These are phyloP conservation scores for Mus pahari DNA, from an alignment of 2,113 vertebrate genomes.

Conservation along the genomic window DNA sequence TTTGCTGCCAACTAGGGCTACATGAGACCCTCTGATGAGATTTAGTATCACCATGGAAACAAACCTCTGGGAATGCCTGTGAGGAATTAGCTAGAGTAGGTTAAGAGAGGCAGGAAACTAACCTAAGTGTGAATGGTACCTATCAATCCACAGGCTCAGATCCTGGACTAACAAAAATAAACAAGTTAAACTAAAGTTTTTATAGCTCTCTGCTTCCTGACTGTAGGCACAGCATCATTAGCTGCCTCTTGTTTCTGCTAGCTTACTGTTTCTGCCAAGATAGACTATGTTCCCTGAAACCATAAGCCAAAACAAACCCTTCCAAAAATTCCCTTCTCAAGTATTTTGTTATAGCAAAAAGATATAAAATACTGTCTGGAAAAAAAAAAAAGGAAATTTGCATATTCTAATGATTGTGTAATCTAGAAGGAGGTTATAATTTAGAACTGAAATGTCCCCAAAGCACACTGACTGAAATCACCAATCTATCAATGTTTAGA, in stretches of 20 bases:
- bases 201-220: neutral
- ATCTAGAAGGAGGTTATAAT: neutral
- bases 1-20: neutral
- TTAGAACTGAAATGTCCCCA: neutral
- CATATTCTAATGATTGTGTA: conserved; percentile 42
- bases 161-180: neutral
- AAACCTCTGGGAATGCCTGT: neutral
- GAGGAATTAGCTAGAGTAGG: neutral
- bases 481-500: neutral
- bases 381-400: neutral
- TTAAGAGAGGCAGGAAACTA: neutral
- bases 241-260: neutral
- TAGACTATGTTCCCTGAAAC: neutral
- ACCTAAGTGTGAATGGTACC: neutral
- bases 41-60: neutral
- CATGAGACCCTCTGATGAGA: neutral
- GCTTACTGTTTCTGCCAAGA: neutral
- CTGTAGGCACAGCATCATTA: neutral
- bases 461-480: neutral
- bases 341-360: neutral
- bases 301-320: neutral
- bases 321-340: neutral
- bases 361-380: neutral
- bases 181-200: neutral
- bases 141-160: neutral